phyloP scores from a whole-genome alignment of 2,113 vertebrate species.

The Myrmophylax atrothorax region DNA sequence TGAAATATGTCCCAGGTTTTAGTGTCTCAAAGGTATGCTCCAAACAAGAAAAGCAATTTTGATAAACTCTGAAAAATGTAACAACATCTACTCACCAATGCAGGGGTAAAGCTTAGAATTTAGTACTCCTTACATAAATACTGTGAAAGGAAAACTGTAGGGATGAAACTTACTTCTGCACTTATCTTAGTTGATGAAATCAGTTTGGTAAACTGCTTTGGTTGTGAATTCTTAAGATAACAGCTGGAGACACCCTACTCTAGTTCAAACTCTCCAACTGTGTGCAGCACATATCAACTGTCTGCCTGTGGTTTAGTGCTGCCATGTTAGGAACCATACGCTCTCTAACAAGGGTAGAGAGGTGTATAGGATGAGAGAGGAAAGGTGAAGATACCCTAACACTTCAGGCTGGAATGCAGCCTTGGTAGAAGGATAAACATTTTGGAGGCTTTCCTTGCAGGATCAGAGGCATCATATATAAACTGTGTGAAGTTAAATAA shows the following conservation, averaged over 20 bases:
- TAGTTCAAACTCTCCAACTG: background rate
- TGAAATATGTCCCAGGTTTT: background rate
- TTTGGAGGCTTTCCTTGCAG: background rate
- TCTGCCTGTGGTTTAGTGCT: background rate
- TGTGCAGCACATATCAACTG: background rate
- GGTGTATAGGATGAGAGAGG: background rate
- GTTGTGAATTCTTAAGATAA: background rate
- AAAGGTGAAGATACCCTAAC: background rate
- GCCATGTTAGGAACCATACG: background rate
- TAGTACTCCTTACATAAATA: background rate
- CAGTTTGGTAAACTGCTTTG: background rate
- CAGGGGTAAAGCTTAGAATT: background rate
- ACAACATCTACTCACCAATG: background rate
- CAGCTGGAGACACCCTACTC: background rate
- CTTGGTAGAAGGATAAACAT: background rate
- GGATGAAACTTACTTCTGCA: background rate
- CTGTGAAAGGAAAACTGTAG: background rate
- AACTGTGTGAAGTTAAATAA: background rate
- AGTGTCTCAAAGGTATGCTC: background rate
- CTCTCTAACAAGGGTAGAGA: background rate
- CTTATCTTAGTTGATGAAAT: background rate
- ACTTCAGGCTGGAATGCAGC: background rate
- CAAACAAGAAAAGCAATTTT: background rate
- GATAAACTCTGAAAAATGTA: background rate
- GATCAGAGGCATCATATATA: background rate